Conservation (phyloP, 2,888 invertebrate genomes). For the Cataglyphis rosenhaueri region DNA sequence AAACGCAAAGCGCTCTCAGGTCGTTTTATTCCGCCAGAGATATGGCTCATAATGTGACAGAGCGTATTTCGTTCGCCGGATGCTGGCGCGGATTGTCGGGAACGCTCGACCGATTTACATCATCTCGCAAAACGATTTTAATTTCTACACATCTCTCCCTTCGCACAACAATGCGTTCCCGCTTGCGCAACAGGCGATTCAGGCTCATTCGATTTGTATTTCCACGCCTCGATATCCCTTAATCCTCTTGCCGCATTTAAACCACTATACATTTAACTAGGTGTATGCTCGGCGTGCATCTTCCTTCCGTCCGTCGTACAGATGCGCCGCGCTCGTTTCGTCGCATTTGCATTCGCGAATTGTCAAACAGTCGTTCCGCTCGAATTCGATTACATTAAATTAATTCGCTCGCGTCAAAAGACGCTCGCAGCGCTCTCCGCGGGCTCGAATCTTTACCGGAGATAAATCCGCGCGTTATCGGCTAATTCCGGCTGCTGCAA, state of each 20-base stretch:
- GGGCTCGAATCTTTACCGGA: neutral
- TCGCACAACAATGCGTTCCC: conserved; percentile 47
- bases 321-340: conserved; percentile 24
- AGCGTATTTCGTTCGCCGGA: neutral
- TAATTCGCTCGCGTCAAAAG: conserved; percentile 43
- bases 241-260: conserved; percentile 73
- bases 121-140: conserved; percentile 48
- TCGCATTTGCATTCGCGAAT: conserved; percentile 48
- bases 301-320: conserved; percentile 7
- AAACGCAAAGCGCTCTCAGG: neutral
- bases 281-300: conserved; percentile 11
- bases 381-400: conserved; percentile 64
- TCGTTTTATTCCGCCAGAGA: neutral
- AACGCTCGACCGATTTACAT: conserved; percentile 49
- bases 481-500: neutral
- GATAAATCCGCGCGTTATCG: neutral
- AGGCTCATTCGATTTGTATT: conserved; percentile 72
- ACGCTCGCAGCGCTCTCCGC: neutral
- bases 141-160: conserved; percentile 47
- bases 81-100: conserved; percentile 11
- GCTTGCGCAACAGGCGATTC: conserved; percentile 73
- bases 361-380: conserved; percentile 31
- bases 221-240: conserved; percentile 72
- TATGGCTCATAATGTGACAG: neutral
- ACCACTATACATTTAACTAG: conserved; percentile 59